Evolutionary conservation across 2,113 vertebrate species (phyloP).

Genomic region (Entosphenus tridentatus): DNA sequence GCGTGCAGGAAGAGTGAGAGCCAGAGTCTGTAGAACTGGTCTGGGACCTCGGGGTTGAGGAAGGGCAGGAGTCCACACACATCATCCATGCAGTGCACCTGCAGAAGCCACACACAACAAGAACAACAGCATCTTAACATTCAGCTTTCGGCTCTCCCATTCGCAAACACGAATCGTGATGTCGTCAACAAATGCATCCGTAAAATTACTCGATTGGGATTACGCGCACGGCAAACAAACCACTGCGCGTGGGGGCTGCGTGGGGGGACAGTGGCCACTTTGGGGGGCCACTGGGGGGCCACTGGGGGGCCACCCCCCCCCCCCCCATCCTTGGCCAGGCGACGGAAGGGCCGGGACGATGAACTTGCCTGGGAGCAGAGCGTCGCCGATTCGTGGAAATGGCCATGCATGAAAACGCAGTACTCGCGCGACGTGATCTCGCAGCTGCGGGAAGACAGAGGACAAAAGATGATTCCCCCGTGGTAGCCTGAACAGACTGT

Average conservation of each 20-base stretch:
- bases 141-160: too few relatives aligned
- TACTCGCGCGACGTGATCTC: slow-evolving; percentile 80
- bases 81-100: slow-evolving; percentile 97
- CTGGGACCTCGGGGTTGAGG: slow-evolving; percentile 82
- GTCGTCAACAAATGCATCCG: too few relatives aligned
- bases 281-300: too few relatives aligned
- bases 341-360: too few relatives aligned
- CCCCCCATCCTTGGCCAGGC: too few relatives aligned
- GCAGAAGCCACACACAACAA: not conserved
- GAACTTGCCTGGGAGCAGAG: slow-evolving; percentile 68
- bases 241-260: too few relatives aligned
- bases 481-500: not conserved
- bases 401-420: slow-evolving; percentile 78
- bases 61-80: slow-evolving; percentile 91
- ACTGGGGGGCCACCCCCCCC: too few relatives aligned
- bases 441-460: slow-evolving; percentile 29
- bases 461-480: slow-evolving; percentile 3
- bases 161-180: too few relatives aligned
- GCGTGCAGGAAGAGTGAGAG: slow-evolving; percentile 90
- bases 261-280: too few relatives aligned
- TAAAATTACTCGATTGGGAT: too few relatives aligned
- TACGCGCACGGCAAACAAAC: too few relatives aligned
- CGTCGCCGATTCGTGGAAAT: slow-evolving; percentile 81
- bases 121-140: too few relatives aligned
- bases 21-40: slow-evolving; percentile 98